A percentile compares a stretch with the other conserved stretches of the same genome.
phyloP scores from a whole-genome alignment of 2,113 vertebrate genomes.

The Odocoileus hemionus region DNA sequence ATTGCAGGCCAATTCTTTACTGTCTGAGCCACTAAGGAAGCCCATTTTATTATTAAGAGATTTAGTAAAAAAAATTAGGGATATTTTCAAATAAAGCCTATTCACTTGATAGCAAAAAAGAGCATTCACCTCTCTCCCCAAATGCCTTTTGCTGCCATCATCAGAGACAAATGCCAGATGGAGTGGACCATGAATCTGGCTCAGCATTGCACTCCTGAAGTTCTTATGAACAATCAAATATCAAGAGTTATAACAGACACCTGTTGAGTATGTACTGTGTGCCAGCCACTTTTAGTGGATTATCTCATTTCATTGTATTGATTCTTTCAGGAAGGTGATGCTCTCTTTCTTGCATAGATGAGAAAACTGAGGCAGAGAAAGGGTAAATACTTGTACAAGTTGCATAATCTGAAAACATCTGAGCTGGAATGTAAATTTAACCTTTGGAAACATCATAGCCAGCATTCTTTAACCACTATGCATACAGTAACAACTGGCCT shows the following conservation, averaged over 20 bases:
- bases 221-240: not conserved
- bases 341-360: not conserved
- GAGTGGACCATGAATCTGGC: not conserved
- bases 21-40: not conserved
- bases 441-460: not conserved
- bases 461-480: not conserved
- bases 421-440: not conserved
- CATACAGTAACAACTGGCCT: not conserved
- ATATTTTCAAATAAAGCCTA: not conserved
- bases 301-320: not conserved
- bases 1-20: not conserved
- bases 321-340: not conserved
- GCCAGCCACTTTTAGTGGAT: not conserved
- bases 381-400: not conserved
- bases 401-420: not conserved
- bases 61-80: not conserved
- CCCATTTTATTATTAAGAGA: not conserved
- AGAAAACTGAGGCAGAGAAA: not conserved
- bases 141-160: not conserved
- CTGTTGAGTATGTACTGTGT: not conserved
- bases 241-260: not conserved
- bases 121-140: not conserved
- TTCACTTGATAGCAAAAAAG: not conserved
- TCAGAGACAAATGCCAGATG: not conserved
- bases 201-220: not conserved